Evolutionary conservation across 2,797 vertebrate genomes (phyloP), one percentile per base, ranked within the genome.

Genomic region (Karalla daura): DNA sequence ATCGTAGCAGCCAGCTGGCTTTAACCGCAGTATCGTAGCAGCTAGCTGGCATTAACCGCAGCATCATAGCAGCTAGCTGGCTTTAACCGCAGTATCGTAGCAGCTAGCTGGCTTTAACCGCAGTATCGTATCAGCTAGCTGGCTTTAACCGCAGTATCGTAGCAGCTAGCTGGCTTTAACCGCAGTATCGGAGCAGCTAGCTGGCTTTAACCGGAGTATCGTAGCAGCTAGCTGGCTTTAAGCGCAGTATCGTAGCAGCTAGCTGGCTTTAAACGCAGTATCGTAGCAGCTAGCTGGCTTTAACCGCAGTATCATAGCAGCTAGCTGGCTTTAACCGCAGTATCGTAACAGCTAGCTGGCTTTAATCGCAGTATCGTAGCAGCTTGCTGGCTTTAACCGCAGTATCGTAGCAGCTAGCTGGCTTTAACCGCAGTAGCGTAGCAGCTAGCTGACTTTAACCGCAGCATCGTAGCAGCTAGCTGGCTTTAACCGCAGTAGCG

Each of bases 281-380:
- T 8, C 33, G 18, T 23, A 60, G 40, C 51, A 14, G 25, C n/a
- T n/a, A n/a, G n/a, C n/a, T n/a, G n/a, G n/a, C n/a, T n/a, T n/a
- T n/a, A n/a, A n/a, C n/a, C n/a, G n/a, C n/a, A n/a, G 39, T 74
- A 52, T 44, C 40, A 68, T 33, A 63, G 46, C 24, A 76, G 75
- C 84, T 76, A 74, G 70, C 60, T 44, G 55, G 80, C 79, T 85
- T 70, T 69, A 62, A 17, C 44, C 58, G 59, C 78, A 68, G 18
- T 80, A 73, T 84, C 63, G 55, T 63, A 59, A 13, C 20, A 25
- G 52, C 43, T 80, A 65, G 41, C 24, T 47, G 45, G 32, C 56
- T 70, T 63, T 60, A n/a, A n/a, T n/a, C 54, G 41, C 58, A 43
- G 53, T 53, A 40, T 8, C 33, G 18, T 23, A 60, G 40, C 51